These are phyloP conservation scores for Corythaeola cristata DNA, from an alignment of 2,113 vertebrate species.

Conservation along the genomic window DNA sequence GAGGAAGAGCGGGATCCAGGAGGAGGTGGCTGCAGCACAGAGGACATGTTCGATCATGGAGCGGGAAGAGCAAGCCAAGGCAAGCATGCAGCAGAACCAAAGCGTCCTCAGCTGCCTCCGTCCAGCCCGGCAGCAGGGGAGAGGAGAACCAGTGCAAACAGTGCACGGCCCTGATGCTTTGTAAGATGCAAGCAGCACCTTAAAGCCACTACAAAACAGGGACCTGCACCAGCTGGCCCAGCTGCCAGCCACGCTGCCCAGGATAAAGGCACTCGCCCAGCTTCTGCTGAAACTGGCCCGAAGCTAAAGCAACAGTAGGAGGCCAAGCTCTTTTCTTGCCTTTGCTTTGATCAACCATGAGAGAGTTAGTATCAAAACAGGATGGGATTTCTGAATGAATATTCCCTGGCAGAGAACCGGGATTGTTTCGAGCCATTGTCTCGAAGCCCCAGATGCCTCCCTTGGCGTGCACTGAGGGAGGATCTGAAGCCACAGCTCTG, in stretches of 20 bases:
- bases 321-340: background rate
- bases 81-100: background rate
- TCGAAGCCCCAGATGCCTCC: background rate
- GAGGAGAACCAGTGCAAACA: background rate
- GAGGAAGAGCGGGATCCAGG: background rate
- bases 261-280: background rate
- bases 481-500: background rate
- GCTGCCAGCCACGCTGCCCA: slow-evolving; percentile 24
- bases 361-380: slow-evolving; percentile 3
- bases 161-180: background rate
- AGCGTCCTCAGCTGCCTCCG: background rate
- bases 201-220: background rate
- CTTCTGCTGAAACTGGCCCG: slow-evolving; percentile 50
- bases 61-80: background rate
- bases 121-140: background rate
- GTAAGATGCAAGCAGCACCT: background rate
- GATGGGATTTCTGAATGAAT: background rate
- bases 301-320: slow-evolving; percentile 43
- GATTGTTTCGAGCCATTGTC: background rate
- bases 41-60: background rate
- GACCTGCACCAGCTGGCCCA: background rate
- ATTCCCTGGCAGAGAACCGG: background rate
- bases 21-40: background rate
- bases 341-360: slow-evolving; percentile 21
- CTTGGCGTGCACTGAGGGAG: background rate